phyloP scores from a whole-genome alignment of 2,113 vertebrate genomes.

The Barbus barbus region DNA sequence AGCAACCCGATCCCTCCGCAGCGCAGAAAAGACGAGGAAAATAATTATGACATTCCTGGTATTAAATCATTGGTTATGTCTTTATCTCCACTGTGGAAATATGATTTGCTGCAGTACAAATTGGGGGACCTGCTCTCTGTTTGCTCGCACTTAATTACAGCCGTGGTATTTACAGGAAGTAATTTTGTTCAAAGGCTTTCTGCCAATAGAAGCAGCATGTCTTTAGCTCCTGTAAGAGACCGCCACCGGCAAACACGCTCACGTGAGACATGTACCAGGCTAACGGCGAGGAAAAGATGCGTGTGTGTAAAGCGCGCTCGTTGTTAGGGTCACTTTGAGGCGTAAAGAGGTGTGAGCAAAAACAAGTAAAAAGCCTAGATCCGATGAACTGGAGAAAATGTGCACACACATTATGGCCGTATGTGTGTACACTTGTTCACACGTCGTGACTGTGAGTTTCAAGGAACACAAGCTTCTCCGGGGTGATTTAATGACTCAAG shows the following conservation, averaged over 20 bases:
- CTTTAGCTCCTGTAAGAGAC: slow-evolving; percentile 81
- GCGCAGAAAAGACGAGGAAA: slow-evolving; percentile 73
- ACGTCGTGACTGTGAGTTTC: background rate
- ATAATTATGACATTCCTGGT: slow-evolving; percentile 89
- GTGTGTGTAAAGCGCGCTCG: slow-evolving; percentile 63
- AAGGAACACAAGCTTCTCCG: slow-evolving; percentile 1
- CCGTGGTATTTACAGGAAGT: slow-evolving; percentile 88
- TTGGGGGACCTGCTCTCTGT: slow-evolving; percentile 91
- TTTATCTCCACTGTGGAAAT: slow-evolving; percentile 87
- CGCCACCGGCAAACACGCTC: slow-evolving; percentile 72
- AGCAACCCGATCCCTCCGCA: slow-evolving; percentile 81
- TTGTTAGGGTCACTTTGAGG: slow-evolving; percentile 23
- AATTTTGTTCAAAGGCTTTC: slow-evolving; percentile 91
- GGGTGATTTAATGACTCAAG: slow-evolving; percentile 1
- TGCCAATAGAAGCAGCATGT: slow-evolving; percentile 78
- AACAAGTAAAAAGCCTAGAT: slow-evolving; percentile 56
- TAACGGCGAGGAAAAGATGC: slow-evolving; percentile 66
- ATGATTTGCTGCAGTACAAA: slow-evolving; percentile 92
- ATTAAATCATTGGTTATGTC: slow-evolving; percentile 91
- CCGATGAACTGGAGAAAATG: slow-evolving; percentile 64
- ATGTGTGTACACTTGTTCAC: background rate
- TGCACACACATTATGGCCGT: slow-evolving; percentile 63
- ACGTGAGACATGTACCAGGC: slow-evolving; percentile 71
- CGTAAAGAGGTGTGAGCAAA: slow-evolving; percentile 45
- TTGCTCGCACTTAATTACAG: slow-evolving; percentile 93